A percentile compares a stretch with the other conserved stretches of the same genome.
phyloP scores from a whole-genome alignment of 2,888 invertebrate genomes.

The Ornithoptera priamus region DNA sequence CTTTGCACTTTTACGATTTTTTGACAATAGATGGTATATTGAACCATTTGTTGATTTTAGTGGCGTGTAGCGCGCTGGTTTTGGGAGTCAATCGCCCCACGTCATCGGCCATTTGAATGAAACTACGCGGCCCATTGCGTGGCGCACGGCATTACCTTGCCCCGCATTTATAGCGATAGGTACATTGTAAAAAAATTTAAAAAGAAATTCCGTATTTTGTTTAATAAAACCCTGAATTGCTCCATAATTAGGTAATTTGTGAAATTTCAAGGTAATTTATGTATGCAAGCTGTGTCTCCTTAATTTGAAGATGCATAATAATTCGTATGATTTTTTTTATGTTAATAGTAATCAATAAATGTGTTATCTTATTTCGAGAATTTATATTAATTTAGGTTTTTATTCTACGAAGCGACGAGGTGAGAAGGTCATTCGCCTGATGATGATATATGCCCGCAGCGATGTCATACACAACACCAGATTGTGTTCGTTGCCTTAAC shows the following conservation, averaged over 20 bases:
- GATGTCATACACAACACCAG: no score
- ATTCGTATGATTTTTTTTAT: no score
- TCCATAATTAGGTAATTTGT: neutral
- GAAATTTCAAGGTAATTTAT: neutral
- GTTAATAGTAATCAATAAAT: no score
- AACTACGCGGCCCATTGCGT: constrained; percentile 61
- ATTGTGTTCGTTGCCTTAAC: no score
- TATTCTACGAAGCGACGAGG: no score
- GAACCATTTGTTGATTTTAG: constrained; percentile 38
- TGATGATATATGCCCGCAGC: no score
- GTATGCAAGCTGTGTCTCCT: neutral
- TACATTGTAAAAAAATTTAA: constrained; percentile 20
- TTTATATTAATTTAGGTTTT: no score
- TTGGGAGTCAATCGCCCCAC: constrained; percentile 61
- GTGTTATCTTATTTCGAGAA: no score
- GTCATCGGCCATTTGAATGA: constrained; percentile 73
- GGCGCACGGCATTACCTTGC: constrained; percentile 60
- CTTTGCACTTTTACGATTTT: neutral
- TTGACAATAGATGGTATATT: constrained; percentile 1
- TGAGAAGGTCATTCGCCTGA: no score
- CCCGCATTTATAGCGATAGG: constrained; percentile 33
- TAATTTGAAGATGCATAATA: no score
- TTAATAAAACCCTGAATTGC: constrained; percentile 2
- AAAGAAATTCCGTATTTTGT: constrained; percentile 11
- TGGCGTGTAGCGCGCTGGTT: constrained; percentile 41